These are phyloP conservation scores for Lamellibrachia luymesi DNA, from an alignment of 1,140 invertebrate species.

Conservation along the genomic window DNA sequence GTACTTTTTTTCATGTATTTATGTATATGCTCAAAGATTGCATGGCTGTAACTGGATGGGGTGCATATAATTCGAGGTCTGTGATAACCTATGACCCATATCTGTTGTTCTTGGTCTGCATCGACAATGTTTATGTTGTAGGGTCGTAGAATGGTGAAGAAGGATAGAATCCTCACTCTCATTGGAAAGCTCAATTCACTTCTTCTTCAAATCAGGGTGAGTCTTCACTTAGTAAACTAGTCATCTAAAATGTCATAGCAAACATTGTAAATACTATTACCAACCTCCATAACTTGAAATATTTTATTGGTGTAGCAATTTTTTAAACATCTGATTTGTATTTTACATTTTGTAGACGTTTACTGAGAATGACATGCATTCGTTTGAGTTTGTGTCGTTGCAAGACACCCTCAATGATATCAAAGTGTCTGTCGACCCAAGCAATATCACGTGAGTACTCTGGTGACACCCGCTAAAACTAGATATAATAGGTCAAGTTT, in stretches of 20 bases:
- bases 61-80: background rate
- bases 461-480: background rate
- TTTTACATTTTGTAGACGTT: constrained; percentile 67
- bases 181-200: constrained; percentile 86
- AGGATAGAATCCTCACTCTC: constrained; percentile 64
- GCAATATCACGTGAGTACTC: constrained; percentile 67
- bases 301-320: background rate
- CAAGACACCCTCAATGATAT: constrained; percentile 90
- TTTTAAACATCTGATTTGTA: constrained; percentile 19
- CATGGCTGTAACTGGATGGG: background rate
- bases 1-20: background rate
- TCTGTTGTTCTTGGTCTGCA: background rate
- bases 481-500: background rate
- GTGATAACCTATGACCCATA: constrained; percentile 16
- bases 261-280: background rate
- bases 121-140: constrained; percentile 26
- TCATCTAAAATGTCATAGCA: background rate
- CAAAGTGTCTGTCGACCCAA: constrained; percentile 72
- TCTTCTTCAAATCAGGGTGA: constrained; percentile 85
- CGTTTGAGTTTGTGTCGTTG: constrained; percentile 87
- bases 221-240: constrained; percentile 9
- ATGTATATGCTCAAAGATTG: background rate
- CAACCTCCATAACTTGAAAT: background rate
- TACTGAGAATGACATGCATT: constrained; percentile 83
- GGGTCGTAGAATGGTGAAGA: constrained; percentile 58